phyloP scores from a whole-genome alignment of 2,113 vertebrate species.

The Butorides virescens region DNA sequence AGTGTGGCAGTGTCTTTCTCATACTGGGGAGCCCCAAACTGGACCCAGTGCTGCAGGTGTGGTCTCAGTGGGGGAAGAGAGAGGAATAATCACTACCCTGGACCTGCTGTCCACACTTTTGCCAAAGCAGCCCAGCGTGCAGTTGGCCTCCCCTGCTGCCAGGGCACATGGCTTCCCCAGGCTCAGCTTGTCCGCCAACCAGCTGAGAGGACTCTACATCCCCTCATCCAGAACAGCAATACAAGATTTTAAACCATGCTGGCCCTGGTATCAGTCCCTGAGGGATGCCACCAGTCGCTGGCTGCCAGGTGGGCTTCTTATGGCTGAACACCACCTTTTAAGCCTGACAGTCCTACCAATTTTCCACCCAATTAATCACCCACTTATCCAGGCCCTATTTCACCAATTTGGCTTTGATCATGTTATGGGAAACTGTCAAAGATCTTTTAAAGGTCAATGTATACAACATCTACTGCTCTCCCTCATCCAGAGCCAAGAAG shows the following conservation, averaged over 20 bases:
- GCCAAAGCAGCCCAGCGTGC: neutral
- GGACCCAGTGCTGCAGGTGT: neutral
- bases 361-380: neutral
- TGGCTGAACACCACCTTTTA: neutral
- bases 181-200: neutral
- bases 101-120: accelerated
- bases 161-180: neutral
- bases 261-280: neutral
- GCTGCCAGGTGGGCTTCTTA: neutral
- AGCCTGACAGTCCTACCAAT: neutral
- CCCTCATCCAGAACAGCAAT: neutral
- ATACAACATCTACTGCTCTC: neutral
- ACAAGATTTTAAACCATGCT: neutral
- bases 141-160: neutral
- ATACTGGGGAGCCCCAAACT: neutral
- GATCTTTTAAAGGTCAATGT: neutral
- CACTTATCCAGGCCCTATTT: neutral
- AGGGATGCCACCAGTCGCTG: neutral
- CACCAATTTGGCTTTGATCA: neutral
- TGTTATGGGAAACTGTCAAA: neutral
- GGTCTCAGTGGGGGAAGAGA: neutral
- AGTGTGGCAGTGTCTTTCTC: neutral
- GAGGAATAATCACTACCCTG: neutral
- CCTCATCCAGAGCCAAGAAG: neutral
- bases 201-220: accelerated